phyloP scores from a whole-genome alignment of 2,888 invertebrate species.

The Nephrotoma flavescens region DNA sequence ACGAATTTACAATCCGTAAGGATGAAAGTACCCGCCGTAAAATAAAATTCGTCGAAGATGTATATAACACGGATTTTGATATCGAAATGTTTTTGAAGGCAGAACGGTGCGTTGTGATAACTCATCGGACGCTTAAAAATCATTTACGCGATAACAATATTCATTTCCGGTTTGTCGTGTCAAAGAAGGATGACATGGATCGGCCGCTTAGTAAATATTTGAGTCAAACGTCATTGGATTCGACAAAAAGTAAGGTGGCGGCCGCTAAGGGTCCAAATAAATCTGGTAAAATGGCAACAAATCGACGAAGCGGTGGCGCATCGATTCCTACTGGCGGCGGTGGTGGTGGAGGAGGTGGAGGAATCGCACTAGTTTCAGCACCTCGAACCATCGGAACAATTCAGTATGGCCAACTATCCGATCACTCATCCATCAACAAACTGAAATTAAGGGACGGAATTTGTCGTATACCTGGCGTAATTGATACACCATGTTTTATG shows the following conservation, averaged over 20 bases:
- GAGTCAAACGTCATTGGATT: not conserved
- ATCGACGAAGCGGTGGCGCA: not conserved
- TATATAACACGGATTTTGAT: not conserved
- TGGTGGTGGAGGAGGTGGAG: not conserved
- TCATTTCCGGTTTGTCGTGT: not conserved
- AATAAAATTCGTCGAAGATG: not conserved
- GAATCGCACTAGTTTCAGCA: not conserved
- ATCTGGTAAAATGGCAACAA: not conserved
- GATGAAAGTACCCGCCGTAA: not conserved
- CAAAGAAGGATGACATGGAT: not conserved
- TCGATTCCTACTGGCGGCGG: not conserved
- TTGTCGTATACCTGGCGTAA: not conserved
- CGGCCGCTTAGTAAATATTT: not conserved
- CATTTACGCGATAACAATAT: not conserved
- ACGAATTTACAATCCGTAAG: not conserved
- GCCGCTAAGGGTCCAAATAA: not conserved
- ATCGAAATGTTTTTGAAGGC: not conserved
- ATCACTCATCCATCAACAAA: not conserved
- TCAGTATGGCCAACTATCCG: not conserved
- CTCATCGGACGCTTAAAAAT: not conserved
- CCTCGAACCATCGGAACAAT: not conserved
- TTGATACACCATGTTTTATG: not conserved
- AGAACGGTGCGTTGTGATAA: not conserved
- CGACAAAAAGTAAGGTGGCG: not conserved
- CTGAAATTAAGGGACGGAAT: not conserved